Base-by-base conservation (phyloP, 2,113 vertebrate genomes). In the Phylloscopus trochilus region DNA sequence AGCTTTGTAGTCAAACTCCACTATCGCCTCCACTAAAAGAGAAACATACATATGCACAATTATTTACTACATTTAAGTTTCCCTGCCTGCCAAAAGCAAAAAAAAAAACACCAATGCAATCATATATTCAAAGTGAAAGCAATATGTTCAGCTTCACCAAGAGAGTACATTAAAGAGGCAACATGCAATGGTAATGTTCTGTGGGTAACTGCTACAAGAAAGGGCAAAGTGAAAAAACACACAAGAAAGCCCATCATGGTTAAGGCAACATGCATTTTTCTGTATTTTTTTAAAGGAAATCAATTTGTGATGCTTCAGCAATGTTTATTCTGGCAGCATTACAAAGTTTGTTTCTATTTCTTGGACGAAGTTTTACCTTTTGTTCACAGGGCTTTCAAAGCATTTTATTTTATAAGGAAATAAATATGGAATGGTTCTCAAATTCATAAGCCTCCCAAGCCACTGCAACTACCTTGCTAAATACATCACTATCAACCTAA, bases 1-100 rank as follows among this genome's bases (percentile, higher is more conserved):
- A 98, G 99, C 99, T 98, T 99, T 99, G 98, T 99, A 99, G 97
- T 99, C 99, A 94, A 99, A 99, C 98, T 99, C 99, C 98, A 99
- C 99, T 98, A 99, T 98, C 95, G 99, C 99, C 98, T 99, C 99
- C 99, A 99, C 99, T 81, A 77, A 79, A 81, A 97, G 43, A 88
- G 52, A 96, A 93, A 95, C 33, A 97, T 19, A 93, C 6, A 82
- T 2, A 56, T 6, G 16, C 15, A 56, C 24, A 33, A 44, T 94
- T 95, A 93, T 6, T 55, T 21, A 44, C 21, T 27, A n/a, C 24
- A 49, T 51, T 59, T 46, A 22, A 17, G 22, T 28, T 60, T 77
- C 35, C 24, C 15, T 10, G 24, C 28, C 39, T 90, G 84, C 22
- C 41, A 74, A 80, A 93, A 8, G 13, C 75, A 44, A 37, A 90